Percentiles rank a stretch among this genome's conserved stretches.
phyloP scores from a whole-genome alignment of 2,113 vertebrate genomes.

The Nibea albiflora region DNA sequence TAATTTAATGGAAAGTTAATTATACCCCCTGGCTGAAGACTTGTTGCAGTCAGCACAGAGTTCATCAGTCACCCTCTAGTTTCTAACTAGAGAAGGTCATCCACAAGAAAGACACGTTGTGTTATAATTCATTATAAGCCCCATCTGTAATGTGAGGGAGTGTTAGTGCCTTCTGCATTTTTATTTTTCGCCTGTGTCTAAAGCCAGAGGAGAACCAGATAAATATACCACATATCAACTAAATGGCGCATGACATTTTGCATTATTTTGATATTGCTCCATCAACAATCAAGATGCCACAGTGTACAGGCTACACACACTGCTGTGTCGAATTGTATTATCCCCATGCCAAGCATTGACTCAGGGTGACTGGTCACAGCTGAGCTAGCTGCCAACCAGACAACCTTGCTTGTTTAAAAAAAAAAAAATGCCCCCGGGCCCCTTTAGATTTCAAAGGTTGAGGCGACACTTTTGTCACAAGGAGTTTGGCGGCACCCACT shows the following conservation, averaged over 20 bases:
- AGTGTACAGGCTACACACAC: background rate
- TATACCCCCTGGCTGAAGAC: no score
- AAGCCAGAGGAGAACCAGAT: background rate
- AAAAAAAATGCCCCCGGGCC: constrained; percentile 18
- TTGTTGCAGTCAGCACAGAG: no score
- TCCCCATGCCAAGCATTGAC: constrained; percentile 44
- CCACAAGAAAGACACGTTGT: no score
- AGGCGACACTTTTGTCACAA: constrained; percentile 66
- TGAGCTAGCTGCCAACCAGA: constrained; percentile 63
- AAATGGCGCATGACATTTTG: constrained; percentile 8
- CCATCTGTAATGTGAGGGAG: no score
- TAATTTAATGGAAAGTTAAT: no score
- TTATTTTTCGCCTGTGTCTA: background rate
- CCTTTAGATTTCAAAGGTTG: constrained; percentile 54
- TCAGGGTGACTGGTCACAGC: constrained; percentile 71
- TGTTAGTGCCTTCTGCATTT: background rate
- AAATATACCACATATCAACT: background rate
- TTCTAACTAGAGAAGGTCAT: no score
- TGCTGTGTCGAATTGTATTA: constrained; percentile 47
- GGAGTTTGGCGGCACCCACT: constrained; percentile 43
- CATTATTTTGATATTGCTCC: constrained; percentile 12
- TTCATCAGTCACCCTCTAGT: no score
- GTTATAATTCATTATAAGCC: no score
- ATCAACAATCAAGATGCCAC: constrained; percentile 31
- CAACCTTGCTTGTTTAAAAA: constrained; percentile 42